Conservation (phyloP, 1,140 invertebrate species). For the honey bee (Apis mellifera) region DNA sequence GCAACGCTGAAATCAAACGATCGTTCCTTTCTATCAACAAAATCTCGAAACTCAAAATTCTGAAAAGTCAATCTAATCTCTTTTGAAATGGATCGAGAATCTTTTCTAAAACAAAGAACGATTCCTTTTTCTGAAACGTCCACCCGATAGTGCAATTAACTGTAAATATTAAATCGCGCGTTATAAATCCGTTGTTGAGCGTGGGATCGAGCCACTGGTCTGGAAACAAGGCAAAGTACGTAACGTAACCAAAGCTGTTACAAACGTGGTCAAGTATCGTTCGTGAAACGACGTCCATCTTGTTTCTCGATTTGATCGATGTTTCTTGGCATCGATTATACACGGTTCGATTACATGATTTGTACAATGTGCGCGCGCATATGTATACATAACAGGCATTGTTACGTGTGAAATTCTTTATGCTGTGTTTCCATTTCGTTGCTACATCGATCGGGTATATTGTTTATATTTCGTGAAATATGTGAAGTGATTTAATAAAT, state of each 20-base stretch:
- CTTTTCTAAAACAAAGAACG: neutral
- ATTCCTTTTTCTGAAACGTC: neutral
- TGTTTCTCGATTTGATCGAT: constrained; percentile 29
- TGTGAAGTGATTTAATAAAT: no score
- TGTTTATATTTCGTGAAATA: no score
- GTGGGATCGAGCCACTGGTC: constrained; percentile 32
- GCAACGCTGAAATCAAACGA: no score
- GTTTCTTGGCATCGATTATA: constrained; percentile 39
- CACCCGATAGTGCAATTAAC: constrained; percentile 14
- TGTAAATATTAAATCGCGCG: constrained; percentile 43
- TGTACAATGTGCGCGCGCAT: neutral
- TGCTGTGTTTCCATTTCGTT: neutral
- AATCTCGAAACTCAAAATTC: no score
- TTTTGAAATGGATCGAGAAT: neutral
- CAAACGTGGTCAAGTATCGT: no score
- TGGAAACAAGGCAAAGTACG: constrained; percentile 25
- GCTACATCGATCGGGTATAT: no score
- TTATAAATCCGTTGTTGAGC: constrained; percentile 31
- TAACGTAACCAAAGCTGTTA: constrained; percentile 6
- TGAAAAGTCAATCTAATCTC: neutral
- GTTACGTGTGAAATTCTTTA: neutral
- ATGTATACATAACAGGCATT: neutral
- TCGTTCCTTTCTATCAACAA: no score
- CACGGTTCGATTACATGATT: constrained; percentile 14
- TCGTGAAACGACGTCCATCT: neutral